These are phyloP conservation scores for Hymenopus coronatus DNA, from an alignment of 2,888 invertebrate genomes.

Conservation along the genomic window DNA sequence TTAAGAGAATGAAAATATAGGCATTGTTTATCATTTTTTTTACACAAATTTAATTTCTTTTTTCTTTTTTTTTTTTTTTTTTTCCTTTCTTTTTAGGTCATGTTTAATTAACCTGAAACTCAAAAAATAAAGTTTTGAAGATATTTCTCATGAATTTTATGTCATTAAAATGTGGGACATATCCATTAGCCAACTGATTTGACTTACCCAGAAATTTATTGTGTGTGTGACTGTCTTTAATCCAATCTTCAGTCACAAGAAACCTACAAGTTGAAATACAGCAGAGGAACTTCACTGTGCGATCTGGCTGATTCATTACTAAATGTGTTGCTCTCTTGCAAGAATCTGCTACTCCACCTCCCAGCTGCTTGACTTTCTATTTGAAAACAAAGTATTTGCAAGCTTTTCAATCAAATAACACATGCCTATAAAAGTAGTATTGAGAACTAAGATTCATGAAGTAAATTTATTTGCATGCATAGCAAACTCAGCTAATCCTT, in stretches of 20 bases:
- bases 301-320: conserved; percentile 74
- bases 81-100: background rate
- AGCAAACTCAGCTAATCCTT: too few species aligned
- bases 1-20: too few species aligned
- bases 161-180: background rate
- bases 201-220: conserved; percentile 68
- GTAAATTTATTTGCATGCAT: too few species aligned
- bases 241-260: conserved; percentile 80
- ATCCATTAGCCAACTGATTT: background rate
- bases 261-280: conserved; percentile 78
- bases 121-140: background rate
- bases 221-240: conserved; percentile 75
- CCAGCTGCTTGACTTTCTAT: conserved; percentile 68
- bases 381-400: too few species aligned
- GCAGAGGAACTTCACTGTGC: conserved; percentile 84
- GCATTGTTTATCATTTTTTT: too few species aligned
- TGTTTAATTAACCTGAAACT: background rate
- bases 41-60: too few species aligned
- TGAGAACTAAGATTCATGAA: too few species aligned
- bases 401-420: too few species aligned
- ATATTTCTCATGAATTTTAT: background rate
- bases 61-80: too few species aligned
- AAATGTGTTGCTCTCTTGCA: conserved; percentile 84
- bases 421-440: too few species aligned
- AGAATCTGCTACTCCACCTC: conserved; percentile 74